A percentile compares a stretch with the other conserved stretches of the same genome.
Evolutionary conservation across 2,888 invertebrate species (phyloP).

Genomic region (Urechis unicinctus): DNA sequence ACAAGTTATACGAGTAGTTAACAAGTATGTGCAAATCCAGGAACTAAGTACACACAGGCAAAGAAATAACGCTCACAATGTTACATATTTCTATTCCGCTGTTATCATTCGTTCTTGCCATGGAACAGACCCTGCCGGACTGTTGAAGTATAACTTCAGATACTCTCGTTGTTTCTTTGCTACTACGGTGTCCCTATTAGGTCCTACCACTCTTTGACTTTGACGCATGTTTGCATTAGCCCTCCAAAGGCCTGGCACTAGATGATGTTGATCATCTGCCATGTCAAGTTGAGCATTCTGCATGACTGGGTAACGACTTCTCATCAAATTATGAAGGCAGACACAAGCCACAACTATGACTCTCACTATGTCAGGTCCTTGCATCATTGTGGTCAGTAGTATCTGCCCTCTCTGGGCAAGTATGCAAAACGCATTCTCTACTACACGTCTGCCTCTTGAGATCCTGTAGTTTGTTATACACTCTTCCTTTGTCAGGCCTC

Average conservation of each 20-base stretch:
- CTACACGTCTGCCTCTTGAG: slow-evolving; percentile 19
- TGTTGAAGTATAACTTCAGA: slow-evolving; percentile 16
- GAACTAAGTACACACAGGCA: too few relatives aligned
- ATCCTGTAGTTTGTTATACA: slow-evolving; percentile 25
- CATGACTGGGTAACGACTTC: slow-evolving; percentile 15
- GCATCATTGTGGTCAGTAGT: slow-evolving; percentile 19
- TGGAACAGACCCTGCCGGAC: too few relatives aligned
- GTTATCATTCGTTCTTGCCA: slow-evolving; percentile 20
- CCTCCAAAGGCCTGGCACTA: slow-evolving; percentile 22
- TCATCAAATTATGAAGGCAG: slow-evolving; percentile 21
- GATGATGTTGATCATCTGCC: slow-evolving; percentile 19
- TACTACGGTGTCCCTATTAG: slow-evolving; percentile 14
- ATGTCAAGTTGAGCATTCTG: slow-evolving; percentile 15
- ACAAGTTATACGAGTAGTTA: too few relatives aligned
- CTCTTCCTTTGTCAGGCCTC: slow-evolving; percentile 18
- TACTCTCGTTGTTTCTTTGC: slow-evolving; percentile 20
- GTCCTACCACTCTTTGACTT: slow-evolving; percentile 10
- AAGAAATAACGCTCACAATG: too few relatives aligned
- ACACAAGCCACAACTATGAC: slow-evolving; percentile 16
- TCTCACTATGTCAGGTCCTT: slow-evolving; percentile 13
- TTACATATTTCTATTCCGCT: too few relatives aligned
- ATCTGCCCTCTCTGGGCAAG: slow-evolving; percentile 18
- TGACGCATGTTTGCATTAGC: slow-evolving; percentile 16
- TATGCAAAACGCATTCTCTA: slow-evolving; percentile 27
- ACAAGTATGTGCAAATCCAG: too few relatives aligned